Conservation (phyloP, 2,113 vertebrate genomes). For the Mustelus asterias region DNA sequence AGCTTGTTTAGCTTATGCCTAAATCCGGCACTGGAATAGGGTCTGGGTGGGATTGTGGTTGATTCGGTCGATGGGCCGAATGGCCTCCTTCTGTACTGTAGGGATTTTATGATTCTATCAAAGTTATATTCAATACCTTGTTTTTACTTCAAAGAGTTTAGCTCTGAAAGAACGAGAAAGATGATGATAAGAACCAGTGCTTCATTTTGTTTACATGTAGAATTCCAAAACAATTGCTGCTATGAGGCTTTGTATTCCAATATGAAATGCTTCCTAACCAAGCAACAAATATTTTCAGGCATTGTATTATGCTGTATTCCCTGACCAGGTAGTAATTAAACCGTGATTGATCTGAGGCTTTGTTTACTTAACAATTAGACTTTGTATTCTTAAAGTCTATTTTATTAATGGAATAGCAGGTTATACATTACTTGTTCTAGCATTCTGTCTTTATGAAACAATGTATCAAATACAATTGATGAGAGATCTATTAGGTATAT, state of each 20-base stretch:
- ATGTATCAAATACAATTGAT: background rate
- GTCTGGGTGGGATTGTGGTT: no score
- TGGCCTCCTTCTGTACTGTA: no score
- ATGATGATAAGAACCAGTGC: background rate
- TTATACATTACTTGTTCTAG: background rate
- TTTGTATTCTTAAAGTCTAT: background rate
- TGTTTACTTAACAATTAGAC: background rate
- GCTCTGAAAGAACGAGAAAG: background rate
- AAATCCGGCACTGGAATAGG: no score
- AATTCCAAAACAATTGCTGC: background rate
- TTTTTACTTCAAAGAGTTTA: background rate
- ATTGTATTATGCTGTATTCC: background rate
- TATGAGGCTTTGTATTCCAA: background rate
- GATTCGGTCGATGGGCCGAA: no score
- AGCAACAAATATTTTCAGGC: background rate
- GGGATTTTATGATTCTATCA: background rate
- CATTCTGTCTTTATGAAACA: background rate
- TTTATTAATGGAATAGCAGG: background rate
- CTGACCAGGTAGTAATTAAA: background rate
- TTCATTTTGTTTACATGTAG: background rate
- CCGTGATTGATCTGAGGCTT: background rate
- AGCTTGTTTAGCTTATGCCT: no score
- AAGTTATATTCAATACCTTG: background rate
- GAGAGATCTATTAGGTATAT: background rate
- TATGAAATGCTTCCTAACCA: background rate